Conservation (phyloP, 2,888 invertebrate genomes). For the Acholoe squamosa region DNA sequence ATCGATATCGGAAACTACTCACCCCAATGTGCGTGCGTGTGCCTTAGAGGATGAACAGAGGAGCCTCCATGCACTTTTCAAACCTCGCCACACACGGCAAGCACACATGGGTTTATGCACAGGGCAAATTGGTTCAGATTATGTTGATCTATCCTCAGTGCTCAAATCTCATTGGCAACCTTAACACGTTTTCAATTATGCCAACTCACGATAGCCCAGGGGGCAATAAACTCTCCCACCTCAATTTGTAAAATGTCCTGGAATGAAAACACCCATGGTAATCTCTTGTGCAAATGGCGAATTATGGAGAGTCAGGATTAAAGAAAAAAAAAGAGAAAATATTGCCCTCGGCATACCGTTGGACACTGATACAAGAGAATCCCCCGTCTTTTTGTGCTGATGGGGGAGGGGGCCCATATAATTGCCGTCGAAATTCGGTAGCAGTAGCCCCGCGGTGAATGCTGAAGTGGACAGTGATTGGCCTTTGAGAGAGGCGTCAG, state of each 20-base stretch:
- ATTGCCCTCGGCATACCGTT: constrained; percentile 5
- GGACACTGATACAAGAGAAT: background rate
- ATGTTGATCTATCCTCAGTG: background rate
- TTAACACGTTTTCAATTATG: background rate
- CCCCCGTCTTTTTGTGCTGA: too few species aligned
- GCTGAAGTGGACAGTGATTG: too few species aligned
- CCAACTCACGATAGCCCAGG: too few species aligned
- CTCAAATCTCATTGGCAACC: background rate
- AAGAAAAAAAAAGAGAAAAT: background rate
- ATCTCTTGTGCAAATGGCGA: background rate
- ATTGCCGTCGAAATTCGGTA: too few species aligned
- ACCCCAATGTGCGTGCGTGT: background rate
- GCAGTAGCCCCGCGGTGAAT: too few species aligned
- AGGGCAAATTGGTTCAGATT: background rate
- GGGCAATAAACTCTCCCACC: too few species aligned
- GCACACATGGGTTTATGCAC: background rate
- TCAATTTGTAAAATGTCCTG: background rate
- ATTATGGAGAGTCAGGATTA: background rate
- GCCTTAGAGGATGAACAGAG: background rate
- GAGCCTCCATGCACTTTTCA: background rate
- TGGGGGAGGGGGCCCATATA: too few species aligned
- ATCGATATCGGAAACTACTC: background rate
- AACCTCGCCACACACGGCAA: background rate
- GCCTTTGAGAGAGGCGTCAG: too few species aligned
- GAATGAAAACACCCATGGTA: background rate